Base-by-base conservation (phyloP, 2,797 vertebrate species). In the Rachycentron canadum region DNA sequence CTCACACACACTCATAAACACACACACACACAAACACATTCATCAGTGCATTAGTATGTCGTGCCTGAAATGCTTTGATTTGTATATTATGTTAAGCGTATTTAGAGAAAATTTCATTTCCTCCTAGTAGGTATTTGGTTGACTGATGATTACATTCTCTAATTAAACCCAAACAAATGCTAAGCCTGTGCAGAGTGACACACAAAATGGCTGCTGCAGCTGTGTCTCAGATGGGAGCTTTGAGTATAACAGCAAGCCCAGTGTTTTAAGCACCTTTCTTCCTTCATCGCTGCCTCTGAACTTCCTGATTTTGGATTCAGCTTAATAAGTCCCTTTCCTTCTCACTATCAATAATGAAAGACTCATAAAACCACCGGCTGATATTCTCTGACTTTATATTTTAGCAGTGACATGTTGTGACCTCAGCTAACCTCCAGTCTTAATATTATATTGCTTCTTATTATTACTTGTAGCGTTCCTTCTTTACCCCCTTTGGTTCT, bases 241-340 rank as follows among this genome's bases (percentile, higher is more conserved):
- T 70, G 78, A 82, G 77, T 60, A 69, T 60, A 81, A 76, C 59
- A 78, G 69, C 40, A 41, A 79, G 65, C 32, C 78, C 41, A 32
- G 25, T 74, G 69, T 87, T 87, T 84, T 78, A 81, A 78, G 63
- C 66, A 77, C 77, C 57, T 78, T 81, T 81, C 64, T 73, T 82
- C 57, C 70, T 57, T 78, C 76, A 61, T 34, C 14, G 47, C 71
- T 55, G 74, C 78, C 80, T 91, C 86, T 89, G 88, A 93, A 94
- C 90, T 88, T 92, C 93, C 86, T 91, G 92, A 94, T 95, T 95
- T 92, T 92, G 83, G 88, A 94, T 95, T 94, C 95, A 89, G 88
- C 90, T 86, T 91, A 91, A 93, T 92, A 93, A 90, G 85, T 78
- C 83, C 82, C 67, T 73, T 79, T 76, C 78, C 65, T 79, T 86